A percentile compares a stretch with the other conserved stretches of the same genome.
Conservation (phyloP, 2,113 vertebrate species). For the Peromyscus polionotus region DNA sequence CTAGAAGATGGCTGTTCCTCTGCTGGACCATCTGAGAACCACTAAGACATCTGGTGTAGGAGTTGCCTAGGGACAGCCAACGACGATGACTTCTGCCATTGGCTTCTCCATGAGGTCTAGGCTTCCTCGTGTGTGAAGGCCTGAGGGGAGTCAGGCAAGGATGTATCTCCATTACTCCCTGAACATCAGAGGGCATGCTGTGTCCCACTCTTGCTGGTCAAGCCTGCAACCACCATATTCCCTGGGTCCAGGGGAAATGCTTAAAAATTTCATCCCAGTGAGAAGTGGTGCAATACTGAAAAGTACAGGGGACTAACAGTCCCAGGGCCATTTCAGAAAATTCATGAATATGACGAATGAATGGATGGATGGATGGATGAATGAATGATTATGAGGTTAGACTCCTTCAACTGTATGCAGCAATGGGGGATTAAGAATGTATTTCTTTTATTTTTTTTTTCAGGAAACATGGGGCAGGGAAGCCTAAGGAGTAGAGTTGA, state of each 20-base stretch:
- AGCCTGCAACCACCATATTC: rapidly evolving
- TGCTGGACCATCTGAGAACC: neutral
- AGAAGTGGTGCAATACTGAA: neutral
- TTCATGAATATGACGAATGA: too few species aligned
- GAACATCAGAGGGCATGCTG: rapidly evolving
- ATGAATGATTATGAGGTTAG: neutral
- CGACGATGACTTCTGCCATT: rapidly evolving
- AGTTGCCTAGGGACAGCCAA: rapidly evolving
- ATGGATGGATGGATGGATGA: too few species aligned
- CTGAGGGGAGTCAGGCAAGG: rapidly evolving
- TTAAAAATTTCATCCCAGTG: rapidly evolving
- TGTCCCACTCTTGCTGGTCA: too few species aligned
- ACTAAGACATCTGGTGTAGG: too few species aligned
- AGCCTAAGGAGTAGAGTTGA: neutral
- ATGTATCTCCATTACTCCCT: rapidly evolving
- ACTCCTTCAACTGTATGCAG: neutral
- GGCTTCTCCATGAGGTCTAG: neutral
- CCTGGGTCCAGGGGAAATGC: neutral
- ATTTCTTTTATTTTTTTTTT: too few species aligned
- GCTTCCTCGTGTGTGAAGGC: neutral
- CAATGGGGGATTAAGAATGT: neutral
- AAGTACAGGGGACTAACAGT: rapidly evolving
- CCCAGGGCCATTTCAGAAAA: neutral
- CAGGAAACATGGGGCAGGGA: neutral
- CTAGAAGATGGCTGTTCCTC: neutral